Percentiles rank a stretch among this genome's conserved stretches.
Conservation (phyloP, 1,140 invertebrate genomes). For the Drosophila pachea region DNA sequence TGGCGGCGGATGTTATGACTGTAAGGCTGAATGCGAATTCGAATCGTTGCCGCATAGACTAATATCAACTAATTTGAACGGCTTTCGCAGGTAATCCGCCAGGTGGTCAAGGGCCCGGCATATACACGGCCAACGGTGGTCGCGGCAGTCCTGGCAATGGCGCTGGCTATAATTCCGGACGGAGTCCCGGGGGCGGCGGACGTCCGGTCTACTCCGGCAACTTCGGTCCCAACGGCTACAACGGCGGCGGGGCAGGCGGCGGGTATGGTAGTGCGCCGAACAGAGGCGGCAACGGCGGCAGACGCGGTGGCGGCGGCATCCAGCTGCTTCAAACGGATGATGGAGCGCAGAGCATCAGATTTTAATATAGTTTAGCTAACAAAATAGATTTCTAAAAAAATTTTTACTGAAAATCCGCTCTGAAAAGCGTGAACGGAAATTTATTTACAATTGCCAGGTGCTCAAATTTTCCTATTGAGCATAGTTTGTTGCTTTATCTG, state of each 20-base stretch:
- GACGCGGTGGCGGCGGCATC: conserved; percentile 14
- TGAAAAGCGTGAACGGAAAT: too few relatives aligned
- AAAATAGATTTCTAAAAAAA: neutral
- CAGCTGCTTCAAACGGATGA: conserved; percentile 10
- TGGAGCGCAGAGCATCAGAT: conserved; percentile 57
- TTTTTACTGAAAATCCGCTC: too few relatives aligned
- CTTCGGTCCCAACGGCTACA: conserved; percentile 55
- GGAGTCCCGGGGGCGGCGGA: conserved; percentile 41
- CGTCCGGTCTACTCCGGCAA: conserved; percentile 63
- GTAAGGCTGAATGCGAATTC: conserved; percentile 38
- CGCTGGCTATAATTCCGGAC: conserved; percentile 26
- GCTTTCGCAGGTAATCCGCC: conserved; percentile 63
- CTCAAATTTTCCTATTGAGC: too few relatives aligned
- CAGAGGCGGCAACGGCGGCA: conserved; percentile 27
- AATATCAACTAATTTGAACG: conserved; percentile 16
- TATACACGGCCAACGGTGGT: conserved; percentile 46
- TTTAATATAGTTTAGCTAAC: conserved; percentile 25
- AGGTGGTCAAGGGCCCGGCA: conserved; percentile 54
- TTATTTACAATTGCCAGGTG: too few relatives aligned
- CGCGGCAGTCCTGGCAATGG: conserved; percentile 16
- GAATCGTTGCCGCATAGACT: conserved; percentile 1
- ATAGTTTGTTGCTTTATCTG: too few relatives aligned
- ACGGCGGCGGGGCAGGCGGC: conserved; percentile 33
- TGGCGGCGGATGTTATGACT: conserved; percentile 66
- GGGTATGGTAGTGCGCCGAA: conserved; percentile 6